Conservation (phyloP, 2,888 invertebrate species). For the Tetranychus truncatus region DNA sequence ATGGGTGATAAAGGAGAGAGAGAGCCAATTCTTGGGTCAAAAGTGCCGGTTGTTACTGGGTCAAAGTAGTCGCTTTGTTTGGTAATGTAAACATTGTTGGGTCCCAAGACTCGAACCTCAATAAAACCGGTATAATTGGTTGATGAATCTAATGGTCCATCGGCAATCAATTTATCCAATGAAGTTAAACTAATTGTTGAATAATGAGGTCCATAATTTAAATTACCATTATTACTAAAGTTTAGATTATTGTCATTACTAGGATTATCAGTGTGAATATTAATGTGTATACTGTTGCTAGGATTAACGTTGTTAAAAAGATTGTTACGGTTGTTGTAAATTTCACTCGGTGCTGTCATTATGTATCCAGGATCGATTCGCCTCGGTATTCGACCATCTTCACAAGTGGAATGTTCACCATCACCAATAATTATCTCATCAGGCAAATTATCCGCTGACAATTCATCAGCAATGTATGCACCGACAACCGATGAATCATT, state of each 20-base stretch:
- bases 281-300: constrained; percentile 10
- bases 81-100: constrained; percentile 25
- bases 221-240: constrained; percentile 11
- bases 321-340: constrained; percentile 17
- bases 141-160: constrained; percentile 53
- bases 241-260: neutral
- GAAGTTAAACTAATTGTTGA: neutral
- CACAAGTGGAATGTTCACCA: constrained; percentile 31
- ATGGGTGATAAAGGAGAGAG: constrained; percentile 21
- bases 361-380: constrained; percentile 66
- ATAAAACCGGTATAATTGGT: constrained; percentile 70
- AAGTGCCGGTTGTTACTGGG: constrained; percentile 24
- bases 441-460: constrained; percentile 36
- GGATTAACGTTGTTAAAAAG: constrained; percentile 19
- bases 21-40: constrained; percentile 23
- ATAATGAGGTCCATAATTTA: neutral
- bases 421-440: constrained; percentile 26
- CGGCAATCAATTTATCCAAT: constrained; percentile 32
- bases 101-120: constrained; percentile 52
- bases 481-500: constrained; percentile 33
- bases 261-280: neutral
- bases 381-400: constrained; percentile 51
- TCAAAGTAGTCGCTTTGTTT: constrained; percentile 26
- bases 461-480: constrained; percentile 67
- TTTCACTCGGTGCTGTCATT: constrained; percentile 41